These are phyloP conservation scores for Cygnus buccinator DNA, from an alignment of 2,113 vertebrate species.

Conservation along the genomic window DNA sequence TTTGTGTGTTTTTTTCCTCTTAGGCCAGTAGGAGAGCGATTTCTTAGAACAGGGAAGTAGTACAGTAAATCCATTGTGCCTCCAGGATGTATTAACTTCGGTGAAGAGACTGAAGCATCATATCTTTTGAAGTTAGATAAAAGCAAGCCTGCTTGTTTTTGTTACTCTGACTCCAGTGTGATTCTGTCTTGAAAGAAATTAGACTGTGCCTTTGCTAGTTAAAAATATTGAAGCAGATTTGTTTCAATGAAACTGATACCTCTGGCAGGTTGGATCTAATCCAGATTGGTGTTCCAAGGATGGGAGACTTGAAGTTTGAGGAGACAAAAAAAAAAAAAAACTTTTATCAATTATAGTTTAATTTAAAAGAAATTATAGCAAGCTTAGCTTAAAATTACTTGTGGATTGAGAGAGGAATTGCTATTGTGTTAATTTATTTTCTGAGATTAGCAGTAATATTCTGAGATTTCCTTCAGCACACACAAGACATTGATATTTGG, in stretches of 20 bases:
- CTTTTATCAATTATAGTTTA: background rate
- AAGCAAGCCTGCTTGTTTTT: conserved; percentile 36
- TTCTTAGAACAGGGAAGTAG: background rate
- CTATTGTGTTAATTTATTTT: background rate
- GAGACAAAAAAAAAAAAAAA: background rate
- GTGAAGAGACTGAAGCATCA: no score
- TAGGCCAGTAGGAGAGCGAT: background rate
- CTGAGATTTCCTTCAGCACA: background rate
- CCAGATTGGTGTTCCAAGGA: conserved; percentile 21
- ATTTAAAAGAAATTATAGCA: background rate
- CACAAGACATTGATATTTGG: background rate
- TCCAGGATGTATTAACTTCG: conserved; percentile 23
- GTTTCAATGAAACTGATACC: conserved; percentile 51
- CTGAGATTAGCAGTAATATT: background rate
- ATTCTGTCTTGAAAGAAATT: background rate
- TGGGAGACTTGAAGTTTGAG: conserved; percentile 4
- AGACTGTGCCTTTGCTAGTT: background rate
- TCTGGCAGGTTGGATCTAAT: conserved; percentile 35
- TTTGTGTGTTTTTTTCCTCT: background rate
- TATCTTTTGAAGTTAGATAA: background rate
- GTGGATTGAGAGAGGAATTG: background rate
- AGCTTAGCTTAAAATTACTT: background rate
- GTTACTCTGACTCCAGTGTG: background rate
- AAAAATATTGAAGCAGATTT: conserved; percentile 43
- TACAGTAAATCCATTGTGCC: conserved; percentile 61